These are phyloP conservation scores for Fissipunctia ypsillon DNA, from an alignment of 2,888 invertebrate species.

Conservation along the genomic window DNA sequence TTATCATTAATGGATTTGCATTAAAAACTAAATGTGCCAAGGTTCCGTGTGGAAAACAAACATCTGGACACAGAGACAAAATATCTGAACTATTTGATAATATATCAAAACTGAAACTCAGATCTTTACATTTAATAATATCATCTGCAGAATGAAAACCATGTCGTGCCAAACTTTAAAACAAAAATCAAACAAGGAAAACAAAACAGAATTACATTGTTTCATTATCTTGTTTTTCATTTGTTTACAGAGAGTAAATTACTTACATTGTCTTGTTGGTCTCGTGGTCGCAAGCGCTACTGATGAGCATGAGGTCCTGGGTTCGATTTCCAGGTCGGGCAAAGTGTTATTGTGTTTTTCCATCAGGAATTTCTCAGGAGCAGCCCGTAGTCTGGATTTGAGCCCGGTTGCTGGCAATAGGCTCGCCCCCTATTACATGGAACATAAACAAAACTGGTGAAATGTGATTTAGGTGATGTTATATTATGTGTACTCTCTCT, in stretches of 20 bases:
- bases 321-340: too few relatives aligned
- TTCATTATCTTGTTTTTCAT: slow-evolving; percentile 13
- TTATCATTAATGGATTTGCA: slow-evolving; percentile 42
- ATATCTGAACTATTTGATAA: slow-evolving; percentile 16
- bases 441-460: too few relatives aligned
- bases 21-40: slow-evolving; percentile 57
- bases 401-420: too few relatives aligned
- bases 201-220: slow-evolving; percentile 2
- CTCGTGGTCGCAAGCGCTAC: not conserved
- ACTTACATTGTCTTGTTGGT: not conserved
- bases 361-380: too few relatives aligned
- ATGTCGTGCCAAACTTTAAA: not conserved
- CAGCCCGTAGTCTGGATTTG: too few relatives aligned
- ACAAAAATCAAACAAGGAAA: not conserved
- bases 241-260: slow-evolving; percentile 27
- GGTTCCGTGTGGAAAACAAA: slow-evolving; percentile 45
- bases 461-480: too few relatives aligned
- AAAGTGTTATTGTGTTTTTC: too few relatives aligned
- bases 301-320: too few relatives aligned
- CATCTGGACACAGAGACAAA: slow-evolving; percentile 32
- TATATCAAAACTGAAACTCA: slow-evolving; percentile 19
- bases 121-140: slow-evolving; percentile 16
- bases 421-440: too few relatives aligned
- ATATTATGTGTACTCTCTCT: not conserved
- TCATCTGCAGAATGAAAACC: slow-evolving; percentile 4